phyloP scores from a whole-genome alignment of 2,797 vertebrate genomes.

The Masticophis lateralis region DNA sequence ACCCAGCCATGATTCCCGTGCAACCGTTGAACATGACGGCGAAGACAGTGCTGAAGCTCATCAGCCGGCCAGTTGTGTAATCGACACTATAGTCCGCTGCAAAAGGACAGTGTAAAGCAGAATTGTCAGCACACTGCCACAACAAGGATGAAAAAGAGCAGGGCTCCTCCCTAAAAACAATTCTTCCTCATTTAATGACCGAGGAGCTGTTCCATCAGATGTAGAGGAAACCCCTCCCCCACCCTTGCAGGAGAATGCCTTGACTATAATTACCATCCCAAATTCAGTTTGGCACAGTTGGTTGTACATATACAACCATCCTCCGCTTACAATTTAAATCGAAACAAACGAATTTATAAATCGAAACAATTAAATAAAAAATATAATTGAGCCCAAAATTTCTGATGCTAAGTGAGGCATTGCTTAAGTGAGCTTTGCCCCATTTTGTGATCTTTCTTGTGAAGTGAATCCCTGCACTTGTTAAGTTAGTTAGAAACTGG shows the following conservation, averaged over 20 bases:
- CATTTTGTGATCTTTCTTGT: not conserved
- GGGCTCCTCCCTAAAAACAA: not conserved
- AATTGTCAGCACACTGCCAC: not conserved
- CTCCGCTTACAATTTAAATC: not conserved
- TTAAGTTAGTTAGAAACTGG: too few relatives aligned
- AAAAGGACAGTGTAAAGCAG: too few relatives aligned
- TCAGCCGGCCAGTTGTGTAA: slow-evolving; percentile 83
- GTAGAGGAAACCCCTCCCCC: not conserved
- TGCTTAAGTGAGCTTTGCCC: not conserved
- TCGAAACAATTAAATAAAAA: too few relatives aligned
- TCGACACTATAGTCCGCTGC: slow-evolving; percentile 72
- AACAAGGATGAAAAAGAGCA: not conserved
- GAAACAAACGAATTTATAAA: too few relatives aligned
- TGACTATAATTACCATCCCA: not conserved
- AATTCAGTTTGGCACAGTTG: not conserved
- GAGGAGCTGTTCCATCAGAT: not conserved
- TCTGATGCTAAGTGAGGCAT: not conserved
- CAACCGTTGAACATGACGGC: slow-evolving; percentile 94
- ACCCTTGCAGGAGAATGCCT: not conserved
- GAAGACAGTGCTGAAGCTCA: slow-evolving; percentile 87
- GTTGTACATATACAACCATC: not conserved
- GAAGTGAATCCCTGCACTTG: not conserved
- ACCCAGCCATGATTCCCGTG: slow-evolving; percentile 93
- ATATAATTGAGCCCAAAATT: not conserved
- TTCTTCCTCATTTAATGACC: not conserved